These are phyloP conservation scores for Drosophila punjabiensis DNA, from an alignment of 1,140 invertebrate species.

Conservation along the genomic window DNA sequence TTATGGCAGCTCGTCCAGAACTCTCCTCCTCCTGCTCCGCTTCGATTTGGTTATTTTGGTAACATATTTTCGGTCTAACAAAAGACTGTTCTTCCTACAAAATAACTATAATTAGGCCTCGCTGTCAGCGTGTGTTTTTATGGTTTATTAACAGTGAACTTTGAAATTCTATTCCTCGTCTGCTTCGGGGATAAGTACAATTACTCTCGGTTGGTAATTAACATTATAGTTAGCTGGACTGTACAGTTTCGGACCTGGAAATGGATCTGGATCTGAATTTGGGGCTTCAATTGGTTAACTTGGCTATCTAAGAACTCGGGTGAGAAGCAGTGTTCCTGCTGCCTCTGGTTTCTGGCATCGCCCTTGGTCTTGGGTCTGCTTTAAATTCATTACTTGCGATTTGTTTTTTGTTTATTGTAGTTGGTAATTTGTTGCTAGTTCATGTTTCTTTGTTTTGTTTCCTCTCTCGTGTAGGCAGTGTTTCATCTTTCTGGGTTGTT, in stretches of 20 bases:
- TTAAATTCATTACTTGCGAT: conserved; percentile 75
- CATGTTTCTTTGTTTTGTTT: conserved; percentile 33
- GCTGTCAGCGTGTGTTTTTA: conserved; percentile 42
- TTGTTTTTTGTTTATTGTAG: conserved; percentile 74
- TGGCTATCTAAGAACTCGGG: conserved; percentile 75
- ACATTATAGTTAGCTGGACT: conserved; percentile 22
- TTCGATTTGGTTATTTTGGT: conserved; percentile 39
- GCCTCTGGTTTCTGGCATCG: conserved; percentile 35
- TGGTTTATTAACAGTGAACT: conserved; percentile 81
- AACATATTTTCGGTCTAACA: conserved; percentile 13
- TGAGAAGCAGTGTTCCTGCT: conserved; percentile 14
- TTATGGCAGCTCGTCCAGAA: conserved; percentile 48
- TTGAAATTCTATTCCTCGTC: conserved; percentile 43
- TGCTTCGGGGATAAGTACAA: conserved; percentile 38
- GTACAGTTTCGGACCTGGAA: conserved; percentile 32
- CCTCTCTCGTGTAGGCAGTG: conserved; percentile 73
- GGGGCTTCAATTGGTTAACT: conserved; percentile 72
- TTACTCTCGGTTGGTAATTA: conserved; percentile 29
- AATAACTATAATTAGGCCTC: conserved; percentile 68
- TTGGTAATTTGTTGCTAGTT: conserved; percentile 80
- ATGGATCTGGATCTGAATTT: conserved; percentile 9
- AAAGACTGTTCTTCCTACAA: conserved; percentile 35
- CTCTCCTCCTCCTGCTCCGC: conserved; percentile 9
- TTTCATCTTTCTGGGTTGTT: conserved; percentile 64
- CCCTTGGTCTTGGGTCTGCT: conserved; percentile 40